Percentiles rank a stretch among this genome's conserved stretches.
Conservation (phyloP, 2,888 invertebrate genomes). For the Ormyrus rosae region DNA sequence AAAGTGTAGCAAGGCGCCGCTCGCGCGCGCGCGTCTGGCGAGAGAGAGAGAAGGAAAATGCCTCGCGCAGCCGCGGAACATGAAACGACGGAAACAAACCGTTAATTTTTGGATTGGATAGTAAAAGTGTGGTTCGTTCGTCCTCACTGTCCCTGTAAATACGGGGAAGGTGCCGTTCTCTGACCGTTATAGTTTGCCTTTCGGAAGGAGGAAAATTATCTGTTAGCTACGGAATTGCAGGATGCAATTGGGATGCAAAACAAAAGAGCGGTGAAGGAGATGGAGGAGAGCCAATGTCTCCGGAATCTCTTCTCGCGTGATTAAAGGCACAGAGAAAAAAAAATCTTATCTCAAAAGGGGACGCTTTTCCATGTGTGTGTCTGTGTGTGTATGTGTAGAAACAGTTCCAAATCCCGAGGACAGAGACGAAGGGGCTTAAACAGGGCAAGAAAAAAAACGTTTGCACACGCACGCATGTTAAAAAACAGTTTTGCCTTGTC, state of each 20-base stretch:
- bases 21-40: neutral
- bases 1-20: constrained; percentile 60
- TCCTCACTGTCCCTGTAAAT: too few species aligned
- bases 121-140: constrained; percentile 50
- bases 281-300: neutral
- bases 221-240: neutral
- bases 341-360: constrained; percentile 2
- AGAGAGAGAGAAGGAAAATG: constrained; percentile 13
- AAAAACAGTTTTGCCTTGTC: constrained; percentile 16
- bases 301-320: neutral
- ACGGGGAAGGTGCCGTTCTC: neutral
- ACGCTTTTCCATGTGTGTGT: neutral
- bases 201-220: neutral
- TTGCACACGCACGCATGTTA: constrained; percentile 9
- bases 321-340: neutral
- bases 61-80: constrained; percentile 43
- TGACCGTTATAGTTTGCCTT: neutral
- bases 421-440: neutral
- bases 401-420: constrained; percentile 12
- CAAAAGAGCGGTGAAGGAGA: neutral
- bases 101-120: constrained; percentile 62
- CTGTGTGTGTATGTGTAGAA: neutral
- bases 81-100: constrained; percentile 68
- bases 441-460: constrained; percentile 1
- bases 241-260: neutral